Evolutionary conservation across 37 sponge, comb jelly and placozoan genomes (phyloP).

Genomic region (Bolinopsis microptera): DNA sequence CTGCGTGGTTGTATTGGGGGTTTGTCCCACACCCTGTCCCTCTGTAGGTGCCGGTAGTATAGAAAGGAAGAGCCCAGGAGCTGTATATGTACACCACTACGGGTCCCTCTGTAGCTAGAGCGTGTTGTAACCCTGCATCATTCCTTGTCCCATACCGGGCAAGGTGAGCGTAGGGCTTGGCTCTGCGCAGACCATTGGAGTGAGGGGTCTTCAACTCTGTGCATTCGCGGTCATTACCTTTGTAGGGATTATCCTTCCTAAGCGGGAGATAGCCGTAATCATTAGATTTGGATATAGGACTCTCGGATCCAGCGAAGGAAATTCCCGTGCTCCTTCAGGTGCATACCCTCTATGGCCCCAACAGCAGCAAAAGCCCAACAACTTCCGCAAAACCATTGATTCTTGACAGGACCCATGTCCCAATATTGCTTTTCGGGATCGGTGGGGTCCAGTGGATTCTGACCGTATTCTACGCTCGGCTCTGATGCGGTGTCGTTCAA

Average conservation of each 20-base stretch:
- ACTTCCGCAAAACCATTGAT: background rate
- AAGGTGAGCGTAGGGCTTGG: background rate
- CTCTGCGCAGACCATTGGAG: background rate
- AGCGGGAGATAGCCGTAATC: background rate
- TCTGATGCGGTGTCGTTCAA: background rate
- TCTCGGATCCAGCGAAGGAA: too few species aligned
- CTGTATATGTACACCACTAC: background rate
- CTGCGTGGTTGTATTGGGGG: background rate
- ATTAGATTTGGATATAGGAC: too few species aligned
- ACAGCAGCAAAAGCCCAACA: slow-evolving; percentile 26
- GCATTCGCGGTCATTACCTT: background rate
- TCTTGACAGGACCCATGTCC: slow-evolving; percentile 30
- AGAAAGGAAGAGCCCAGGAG: background rate
- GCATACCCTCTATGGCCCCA: background rate
- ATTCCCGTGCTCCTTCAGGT: slow-evolving; percentile 3
- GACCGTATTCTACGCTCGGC: background rate
- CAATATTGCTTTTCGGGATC: background rate
- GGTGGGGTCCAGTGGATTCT: background rate
- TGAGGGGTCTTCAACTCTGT: background rate
- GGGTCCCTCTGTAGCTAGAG: background rate
- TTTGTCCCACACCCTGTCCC: background rate
- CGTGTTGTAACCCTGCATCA: background rate
- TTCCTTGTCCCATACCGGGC: background rate
- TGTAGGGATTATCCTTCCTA: background rate
- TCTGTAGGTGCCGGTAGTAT: background rate